Conservation (phyloP, 2,113 vertebrate species). For the Felis chaus region DNA sequence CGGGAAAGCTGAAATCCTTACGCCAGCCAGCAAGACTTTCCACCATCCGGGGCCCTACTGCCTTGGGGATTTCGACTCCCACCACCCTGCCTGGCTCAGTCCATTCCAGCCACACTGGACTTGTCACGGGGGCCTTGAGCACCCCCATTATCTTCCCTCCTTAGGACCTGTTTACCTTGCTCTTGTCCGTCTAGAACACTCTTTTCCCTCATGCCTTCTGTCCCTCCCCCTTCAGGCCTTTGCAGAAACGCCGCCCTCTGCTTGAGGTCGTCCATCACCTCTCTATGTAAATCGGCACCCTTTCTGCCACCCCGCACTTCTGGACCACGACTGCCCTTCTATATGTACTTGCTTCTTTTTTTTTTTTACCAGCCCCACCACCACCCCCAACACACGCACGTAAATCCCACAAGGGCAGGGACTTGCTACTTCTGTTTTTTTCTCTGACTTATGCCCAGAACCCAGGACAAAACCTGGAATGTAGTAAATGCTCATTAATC, state of each 20-base stretch:
- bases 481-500: constrained; percentile 20
- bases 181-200: not conserved
- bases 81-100: not conserved
- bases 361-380: not conserved
- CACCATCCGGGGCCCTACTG: not conserved
- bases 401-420: not conserved
- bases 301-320: not conserved
- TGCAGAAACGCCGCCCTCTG: not conserved
- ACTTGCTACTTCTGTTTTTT: not conserved
- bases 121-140: not conserved
- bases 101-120: not conserved
- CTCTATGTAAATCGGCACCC: not conserved
- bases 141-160: not conserved
- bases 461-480: not conserved
- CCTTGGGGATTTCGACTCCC: not conserved
- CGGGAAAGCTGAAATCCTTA: not conserved
- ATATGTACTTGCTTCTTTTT: not conserved
- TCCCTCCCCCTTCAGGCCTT: not conserved
- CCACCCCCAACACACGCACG: rapidly evolving
- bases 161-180: not conserved
- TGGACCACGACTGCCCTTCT: not conserved
- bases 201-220: not conserved
- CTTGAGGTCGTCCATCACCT: not conserved
- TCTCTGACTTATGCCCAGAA: not conserved
- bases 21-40: not conserved